Conservation (phyloP, 2,888 invertebrate genomes). For the Rhamnusium bicolor region DNA sequence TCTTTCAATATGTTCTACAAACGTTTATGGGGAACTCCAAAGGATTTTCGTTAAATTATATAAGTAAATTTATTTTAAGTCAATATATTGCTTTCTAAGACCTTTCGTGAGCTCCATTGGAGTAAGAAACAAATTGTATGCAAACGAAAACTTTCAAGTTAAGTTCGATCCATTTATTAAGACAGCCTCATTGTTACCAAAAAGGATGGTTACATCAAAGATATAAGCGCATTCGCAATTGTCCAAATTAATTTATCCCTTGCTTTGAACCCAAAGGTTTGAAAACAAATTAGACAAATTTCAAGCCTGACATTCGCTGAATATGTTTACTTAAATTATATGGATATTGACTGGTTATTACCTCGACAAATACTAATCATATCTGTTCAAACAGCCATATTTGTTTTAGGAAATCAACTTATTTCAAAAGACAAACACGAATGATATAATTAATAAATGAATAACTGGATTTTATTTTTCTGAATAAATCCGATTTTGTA, state of each 20-base stretch:
- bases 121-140: slow-evolving; percentile 25
- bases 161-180: slow-evolving; percentile 30
- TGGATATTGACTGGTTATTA: slow-evolving; percentile 23
- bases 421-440: neutral
- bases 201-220: slow-evolving; percentile 33
- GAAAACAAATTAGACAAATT: slow-evolving; percentile 32
- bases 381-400: neutral
- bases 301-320: slow-evolving; percentile 10
- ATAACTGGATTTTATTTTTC: too few species aligned
- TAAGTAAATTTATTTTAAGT: neutral
- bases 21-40: too few species aligned
- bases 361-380: slow-evolving; percentile 14
- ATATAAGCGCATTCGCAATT: slow-evolving; percentile 30
- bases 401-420: neutral
- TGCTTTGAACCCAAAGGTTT: slow-evolving; percentile 26
- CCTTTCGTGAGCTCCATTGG: neutral
- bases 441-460: too few species aligned
- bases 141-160: slow-evolving; percentile 27
- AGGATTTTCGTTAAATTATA: too few species aligned
- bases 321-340: slow-evolving; percentile 27
- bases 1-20: too few species aligned
- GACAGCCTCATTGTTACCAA: slow-evolving; percentile 19
- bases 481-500: too few species aligned
- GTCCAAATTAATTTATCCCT: slow-evolving; percentile 32
- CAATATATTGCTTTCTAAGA: slow-evolving; percentile 3